Evolutionary conservation across 2,113 vertebrate species (phyloP), one percentile per base, ranked within the genome.

Genomic region (Aphelocoma coerulescens): DNA sequence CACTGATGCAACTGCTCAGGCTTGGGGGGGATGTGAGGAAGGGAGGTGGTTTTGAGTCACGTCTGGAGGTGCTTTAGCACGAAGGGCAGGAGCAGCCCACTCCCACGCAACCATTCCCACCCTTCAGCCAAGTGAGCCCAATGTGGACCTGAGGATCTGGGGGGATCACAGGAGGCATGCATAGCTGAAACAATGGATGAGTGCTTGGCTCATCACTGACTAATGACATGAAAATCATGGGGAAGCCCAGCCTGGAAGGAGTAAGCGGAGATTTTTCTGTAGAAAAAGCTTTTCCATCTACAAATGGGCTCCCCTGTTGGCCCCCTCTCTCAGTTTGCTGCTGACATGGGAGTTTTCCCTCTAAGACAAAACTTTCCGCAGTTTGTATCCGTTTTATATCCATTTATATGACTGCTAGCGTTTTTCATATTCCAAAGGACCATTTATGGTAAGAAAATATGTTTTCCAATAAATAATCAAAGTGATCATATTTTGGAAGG

Each of bases 401-500:
- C 58, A 8, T 94, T 91, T 93, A 91, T 84, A 91, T 80, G 57
- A 78, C 73, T 89, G 85, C 77, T 71, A 91, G 35, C 43, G 48
- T 91, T 95, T 94, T 92, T 95, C 57, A 16, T 93, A 89, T 85
- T 91, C 80, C 73, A 91, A 83, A 94, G 33, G 49, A 66, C 83
- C 57, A 89, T 91, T 94, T 94, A 92, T 84, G 69, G 91, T 84
- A 96, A 91, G 72, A 72, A 94, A 94, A 95, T 72, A 89, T 0
- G 0, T 41, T 89, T 96, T 86, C 76, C 89, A 95, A 96, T 95
- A 95, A 95, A 93, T 82, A 96, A 95, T 93, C 89, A 89, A 96
- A 95, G 77, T 68, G 74, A 96, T 96, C 62, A 61, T 89, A 87
- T 92, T 93, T 89, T 86, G 84, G 62, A 84, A 76, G 17, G 33